Evolutionary conservation across 1,140 invertebrate species (phyloP).

Genomic region (Heliconius hermathena): DNA sequence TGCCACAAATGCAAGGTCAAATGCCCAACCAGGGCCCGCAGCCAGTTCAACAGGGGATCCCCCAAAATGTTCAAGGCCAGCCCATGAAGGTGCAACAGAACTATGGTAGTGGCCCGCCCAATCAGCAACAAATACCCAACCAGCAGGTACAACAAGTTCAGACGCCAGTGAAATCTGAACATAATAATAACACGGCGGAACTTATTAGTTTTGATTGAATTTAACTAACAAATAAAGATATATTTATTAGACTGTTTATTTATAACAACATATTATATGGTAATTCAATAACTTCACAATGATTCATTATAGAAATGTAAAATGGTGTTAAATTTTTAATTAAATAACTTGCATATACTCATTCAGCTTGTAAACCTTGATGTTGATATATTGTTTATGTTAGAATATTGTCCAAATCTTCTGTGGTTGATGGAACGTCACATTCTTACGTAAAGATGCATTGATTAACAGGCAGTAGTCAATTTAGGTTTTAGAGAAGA

Average conservation of each 20-base stretch:
- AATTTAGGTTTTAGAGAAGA: slow-evolving; percentile 46
- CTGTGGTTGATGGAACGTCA: slow-evolving; percentile 36
- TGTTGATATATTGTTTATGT: slow-evolving; percentile 37
- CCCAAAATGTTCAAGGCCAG: slow-evolving; percentile 50
- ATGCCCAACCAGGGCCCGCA: slow-evolving; percentile 36
- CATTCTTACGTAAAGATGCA: slow-evolving; percentile 41
- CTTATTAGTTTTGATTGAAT: slow-evolving; percentile 88
- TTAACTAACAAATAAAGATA: slow-evolving; percentile 31
- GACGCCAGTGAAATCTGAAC: slow-evolving; percentile 65
- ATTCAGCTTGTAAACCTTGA: slow-evolving; percentile 36
- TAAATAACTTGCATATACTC: slow-evolving; percentile 40
- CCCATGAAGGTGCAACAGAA: slow-evolving; percentile 64
- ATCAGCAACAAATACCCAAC: slow-evolving; percentile 50
- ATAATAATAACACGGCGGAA: slow-evolving; percentile 85
- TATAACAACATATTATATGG: slow-evolving; percentile 33
- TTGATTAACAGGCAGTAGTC: slow-evolving; percentile 48
- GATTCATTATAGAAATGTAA: slow-evolving; percentile 43
- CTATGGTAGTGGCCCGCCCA: slow-evolving; percentile 55
- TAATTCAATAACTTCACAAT: slow-evolving; percentile 39
- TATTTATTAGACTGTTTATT: slow-evolving; percentile 55
- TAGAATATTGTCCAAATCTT: slow-evolving; percentile 26
- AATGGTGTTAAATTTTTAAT: slow-evolving; percentile 41
- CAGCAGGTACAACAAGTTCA: slow-evolving; percentile 58
- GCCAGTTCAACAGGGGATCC: slow-evolving; percentile 31
- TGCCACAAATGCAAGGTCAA: slow-evolving; percentile 40